Percentiles rank a stretch among this genome's conserved stretches.
These are phyloP conservation scores for Nycticebus coucang DNA, from an alignment of 2,113 vertebrate species.

Conservation along the genomic window DNA sequence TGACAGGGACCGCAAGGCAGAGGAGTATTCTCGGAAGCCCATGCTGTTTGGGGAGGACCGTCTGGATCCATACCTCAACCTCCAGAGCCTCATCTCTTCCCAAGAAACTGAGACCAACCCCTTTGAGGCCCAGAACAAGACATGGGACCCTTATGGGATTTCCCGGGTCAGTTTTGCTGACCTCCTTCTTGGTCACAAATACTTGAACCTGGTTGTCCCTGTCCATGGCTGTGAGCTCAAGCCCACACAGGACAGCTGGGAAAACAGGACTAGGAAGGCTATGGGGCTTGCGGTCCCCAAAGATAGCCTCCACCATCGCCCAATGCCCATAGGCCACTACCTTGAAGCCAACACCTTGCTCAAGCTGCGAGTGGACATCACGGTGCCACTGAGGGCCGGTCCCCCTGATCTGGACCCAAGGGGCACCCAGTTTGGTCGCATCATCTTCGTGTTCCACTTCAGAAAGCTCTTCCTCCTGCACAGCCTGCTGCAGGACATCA, in stretches of 20 bases:
- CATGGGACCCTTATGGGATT: conserved; percentile 84
- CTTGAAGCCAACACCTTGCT: conserved; percentile 85
- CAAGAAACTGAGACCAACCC: conserved; percentile 62
- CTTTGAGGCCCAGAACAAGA: conserved; percentile 36
- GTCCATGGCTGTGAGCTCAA: conserved; percentile 82
- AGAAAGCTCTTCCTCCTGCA: conserved; percentile 74
- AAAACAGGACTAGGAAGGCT: not conserved
- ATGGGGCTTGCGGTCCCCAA: not conserved
- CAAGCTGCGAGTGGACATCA: conserved; percentile 87
- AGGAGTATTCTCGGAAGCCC: conserved; percentile 49
- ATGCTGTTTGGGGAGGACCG: conserved; percentile 79
- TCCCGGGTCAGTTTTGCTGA: conserved; percentile 87
- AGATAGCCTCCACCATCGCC: not conserved
- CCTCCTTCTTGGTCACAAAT: conserved; percentile 85
- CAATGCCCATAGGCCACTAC: conserved; percentile 85
- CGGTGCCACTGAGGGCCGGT: conserved; percentile 74
- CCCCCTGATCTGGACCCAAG: not conserved
- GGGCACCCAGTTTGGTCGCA: conserved; percentile 82
- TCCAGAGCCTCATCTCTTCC: conserved; percentile 55
- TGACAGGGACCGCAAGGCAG: conserved; percentile 86
- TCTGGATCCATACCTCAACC: conserved; percentile 73
- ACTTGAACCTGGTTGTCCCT: conserved; percentile 81
- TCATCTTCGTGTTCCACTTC: conserved; percentile 86
- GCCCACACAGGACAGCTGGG: not conserved
- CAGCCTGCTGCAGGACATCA: conserved; percentile 84